These are phyloP conservation scores for Procavia capensis DNA, from an alignment of 2,113 vertebrate genomes.

Conservation along the genomic window DNA sequence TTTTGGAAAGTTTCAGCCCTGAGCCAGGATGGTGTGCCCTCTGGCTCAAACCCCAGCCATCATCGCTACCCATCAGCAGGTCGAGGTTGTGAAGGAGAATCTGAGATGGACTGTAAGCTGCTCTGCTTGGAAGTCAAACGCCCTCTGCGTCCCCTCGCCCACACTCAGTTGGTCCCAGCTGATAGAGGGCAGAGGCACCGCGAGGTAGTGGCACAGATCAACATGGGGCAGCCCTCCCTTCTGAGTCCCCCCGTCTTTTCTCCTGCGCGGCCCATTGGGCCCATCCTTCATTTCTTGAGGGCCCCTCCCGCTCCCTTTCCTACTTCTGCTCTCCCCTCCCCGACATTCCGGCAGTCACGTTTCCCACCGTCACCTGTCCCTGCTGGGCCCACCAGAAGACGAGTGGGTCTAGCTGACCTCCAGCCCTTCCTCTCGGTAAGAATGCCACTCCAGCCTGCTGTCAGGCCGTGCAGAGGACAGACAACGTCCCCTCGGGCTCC, in stretches of 20 bases:
- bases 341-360: background rate
- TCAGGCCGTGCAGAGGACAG: background rate
- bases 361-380: background rate
- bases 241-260: background rate
- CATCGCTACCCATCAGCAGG: background rate
- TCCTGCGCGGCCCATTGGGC: background rate
- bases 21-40: background rate
- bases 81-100: background rate
- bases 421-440: background rate
- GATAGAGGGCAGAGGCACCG: too few species aligned
- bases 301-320: rapidly evolving
- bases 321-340: background rate
- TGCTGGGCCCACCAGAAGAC: background rate
- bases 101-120: background rate
- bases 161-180: background rate
- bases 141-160: background rate
- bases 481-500: background rate
- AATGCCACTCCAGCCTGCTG: background rate
- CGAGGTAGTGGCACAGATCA: background rate
- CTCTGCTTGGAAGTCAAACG: background rate
- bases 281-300: background rate
- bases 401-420: background rate
- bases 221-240: background rate
- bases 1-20: background rate
- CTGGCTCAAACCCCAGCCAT: background rate